Evolutionary conservation across 2,888 invertebrate genomes (phyloP), one percentile per base, ranked within the genome.

Genomic region (Tachina lurida): DNA sequence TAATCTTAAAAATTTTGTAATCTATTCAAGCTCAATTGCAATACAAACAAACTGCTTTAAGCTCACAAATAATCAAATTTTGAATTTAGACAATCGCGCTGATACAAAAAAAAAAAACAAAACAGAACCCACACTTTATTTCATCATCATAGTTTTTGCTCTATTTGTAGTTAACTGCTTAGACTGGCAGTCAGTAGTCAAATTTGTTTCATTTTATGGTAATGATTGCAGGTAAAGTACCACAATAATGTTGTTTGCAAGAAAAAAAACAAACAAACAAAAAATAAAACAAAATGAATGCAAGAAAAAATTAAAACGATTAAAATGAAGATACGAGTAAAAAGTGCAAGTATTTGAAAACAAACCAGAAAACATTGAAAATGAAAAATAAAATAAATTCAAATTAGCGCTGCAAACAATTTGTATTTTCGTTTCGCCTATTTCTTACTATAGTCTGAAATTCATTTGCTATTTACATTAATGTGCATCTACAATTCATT

Each of bases 401-500:
- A 81, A 76, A 76, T 70, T 47, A 58, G 39, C 54, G 49, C 43
- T 68, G 10, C 60, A 77, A 73, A n/a, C 39, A 77, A 77, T 77
- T 83, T 77, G 77, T 63, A 43, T 22, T 47, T 71, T 63, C 15
- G 31, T 47, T 52, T 73, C 22, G 67, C 10, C 19, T 60, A 58
- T 67, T 81, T 75, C 67, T 67, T 83, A 67, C 73, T 73, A 58
- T 58, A 73, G 71, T 10, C 31, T 45, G 10, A 63, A 77, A 71
- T 58, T 71, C n/a, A 71, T 45, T 71, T n/a, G n/a, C n/a, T n/a
- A 71, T 45, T 77, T 76, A 63, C 70, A 71, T 81, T 63, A 10
- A 54, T 41, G 19, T 54, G n/a, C 49, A 52, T 17, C 39, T 73
- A 19, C 19, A 49, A 77, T 85, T 68, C 84, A 85, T 77, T 81